Evolutionary conservation across 2,113 vertebrate genomes (phyloP), one percentile per base, ranked within the genome.

Genomic region (Vicugna pacos): DNA sequence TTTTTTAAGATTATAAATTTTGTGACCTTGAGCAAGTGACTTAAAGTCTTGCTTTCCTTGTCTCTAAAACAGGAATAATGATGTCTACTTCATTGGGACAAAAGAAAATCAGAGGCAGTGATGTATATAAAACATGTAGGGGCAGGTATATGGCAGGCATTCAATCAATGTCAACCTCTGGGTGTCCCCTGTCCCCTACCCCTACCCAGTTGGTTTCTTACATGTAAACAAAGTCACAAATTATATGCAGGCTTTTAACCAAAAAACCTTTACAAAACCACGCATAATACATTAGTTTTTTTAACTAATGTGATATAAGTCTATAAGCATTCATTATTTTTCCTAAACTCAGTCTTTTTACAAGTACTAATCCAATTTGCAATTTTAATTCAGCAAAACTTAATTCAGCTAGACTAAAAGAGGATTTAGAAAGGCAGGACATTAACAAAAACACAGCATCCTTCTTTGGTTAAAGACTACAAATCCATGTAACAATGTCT

Each of bases 371-470:
- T 52, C 22, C 42, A 79, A 91, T 62, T 54, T 52, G 46, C 46
- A 73, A 46, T 76, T 97, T 94, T 73, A 92, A 95, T 73, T 95
- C 80, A 50, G 48, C 38, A 86, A 86, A 79, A 84, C 30, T 69
- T 84, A 79, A 85, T 60, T 88, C 83, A 79, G 6, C 87, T 75
- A 84, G 62, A 85, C 54, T 79, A 65, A 28, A 88, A 70, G 46
- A 72, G 67, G 84, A 79, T 94, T 95, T 93, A 70, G 54, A 89
- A 79, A 8, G 48, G 13, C 38, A 88, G n/a, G 10, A 52, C 46
- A 35, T 93, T 76, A 88, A 88, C 72, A 96, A 92, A 97, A 96
- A 88, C 84, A 96, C 11, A 90, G 35, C 94, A 92, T 76, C 93
- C 75, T 72, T 76, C n/a, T 75, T 83, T 77, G 77, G 73, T 84